Conservation (phyloP, 2,888 invertebrate species). For the Drosophila paracracens region DNA sequence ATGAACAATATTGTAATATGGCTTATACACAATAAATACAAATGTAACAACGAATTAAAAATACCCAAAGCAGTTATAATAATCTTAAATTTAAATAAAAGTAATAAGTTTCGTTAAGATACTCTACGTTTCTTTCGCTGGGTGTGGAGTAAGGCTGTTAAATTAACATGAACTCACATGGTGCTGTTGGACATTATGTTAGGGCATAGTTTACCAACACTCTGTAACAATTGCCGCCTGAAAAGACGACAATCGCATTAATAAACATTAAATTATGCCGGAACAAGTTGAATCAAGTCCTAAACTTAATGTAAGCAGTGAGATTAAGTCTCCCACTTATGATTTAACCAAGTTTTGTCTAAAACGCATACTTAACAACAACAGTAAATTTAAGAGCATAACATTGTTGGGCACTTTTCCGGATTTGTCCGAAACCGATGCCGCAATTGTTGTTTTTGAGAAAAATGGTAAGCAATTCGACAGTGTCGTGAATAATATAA, state of each 20-base stretch:
- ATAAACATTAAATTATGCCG: constrained; percentile 46
- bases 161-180: background rate
- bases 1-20: constrained; percentile 65
- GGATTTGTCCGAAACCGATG: constrained; percentile 85
- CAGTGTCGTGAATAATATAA: background rate
- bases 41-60: constrained; percentile 53
- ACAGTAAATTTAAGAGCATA: constrained; percentile 89
- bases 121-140: background rate
- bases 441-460: constrained; percentile 91
- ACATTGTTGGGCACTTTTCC: constrained; percentile 89
- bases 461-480: constrained; percentile 87
- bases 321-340: constrained; percentile 67
- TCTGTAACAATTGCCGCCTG: constrained; percentile 19
- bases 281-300: constrained; percentile 46
- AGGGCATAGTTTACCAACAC: constrained; percentile 15
- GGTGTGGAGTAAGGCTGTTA: constrained; percentile 20
- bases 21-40: constrained; percentile 63
- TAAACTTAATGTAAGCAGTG: constrained; percentile 46
- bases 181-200: background rate
- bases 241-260: constrained; percentile 21
- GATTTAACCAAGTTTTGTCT: constrained; percentile 89
- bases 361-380: constrained; percentile 89
- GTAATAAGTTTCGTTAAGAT: background rate
- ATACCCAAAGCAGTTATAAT: too few relatives aligned
- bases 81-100: background rate